Evolutionary conservation across 2,113 vertebrate species (phyloP), one percentile per base, ranked within the genome.

Genomic region (Agapornis roseicollis): DNA sequence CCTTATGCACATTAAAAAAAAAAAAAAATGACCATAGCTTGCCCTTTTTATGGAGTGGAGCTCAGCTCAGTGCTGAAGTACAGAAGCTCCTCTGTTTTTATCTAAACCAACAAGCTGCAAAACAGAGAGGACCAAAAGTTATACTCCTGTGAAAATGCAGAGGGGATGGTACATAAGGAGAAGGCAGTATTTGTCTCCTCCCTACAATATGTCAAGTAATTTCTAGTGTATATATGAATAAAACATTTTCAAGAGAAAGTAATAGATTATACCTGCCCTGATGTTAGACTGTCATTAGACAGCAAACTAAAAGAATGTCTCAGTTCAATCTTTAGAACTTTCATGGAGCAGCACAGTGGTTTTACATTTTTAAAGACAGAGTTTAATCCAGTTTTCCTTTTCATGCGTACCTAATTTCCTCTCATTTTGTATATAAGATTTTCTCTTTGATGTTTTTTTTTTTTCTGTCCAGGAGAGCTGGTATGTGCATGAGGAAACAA

Each of bases 141-240:
- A 66, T 46, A 7, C 3, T 35, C 8, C 37, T 55, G 25, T 39
- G 46, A 80, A 52, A 35, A 64, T 17, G 25, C 17, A 33, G 11
- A 44, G 10, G 5, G 9, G 4, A 69, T 3, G 52, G 3, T 33
- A 47, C 0, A 1, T 0, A 64, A 14, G 8, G 5, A 85, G 11
- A 64, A 24, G 4, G 10, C 4, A 55, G 22, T 47, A 87, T 90
- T 88, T 79, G 6, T 60, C 25, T 90, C 20, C 39, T 88, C 12
- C 24, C 39, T 72, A 7, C 1, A 82, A 16, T 52, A 33, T 12
- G 6, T 13, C 73, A 76, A 42, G 31, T 44, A 19, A 28, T 56
- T 85, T 85, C 16, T 72, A 60, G 9, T 22, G 4, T 25, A 14
- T n/a, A 63, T 12, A 10, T 41, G 29, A 82, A 61, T 35, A 58